These are phyloP conservation scores for Falco biarmicus DNA, from an alignment of 2,797 vertebrate species.

Conservation along the genomic window DNA sequence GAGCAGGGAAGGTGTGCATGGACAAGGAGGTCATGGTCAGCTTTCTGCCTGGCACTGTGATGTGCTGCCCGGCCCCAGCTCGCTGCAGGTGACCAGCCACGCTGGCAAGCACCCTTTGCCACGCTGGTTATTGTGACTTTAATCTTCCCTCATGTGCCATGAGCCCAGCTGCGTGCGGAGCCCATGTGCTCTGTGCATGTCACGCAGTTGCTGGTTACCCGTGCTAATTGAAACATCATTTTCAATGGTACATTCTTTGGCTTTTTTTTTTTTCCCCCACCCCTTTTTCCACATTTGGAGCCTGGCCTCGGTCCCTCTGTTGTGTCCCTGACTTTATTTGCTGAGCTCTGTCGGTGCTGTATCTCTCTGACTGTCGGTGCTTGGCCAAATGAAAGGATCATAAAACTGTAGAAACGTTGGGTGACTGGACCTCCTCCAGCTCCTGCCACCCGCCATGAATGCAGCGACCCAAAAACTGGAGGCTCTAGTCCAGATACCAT, in stretches of 20 bases:
- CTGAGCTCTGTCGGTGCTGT: background rate
- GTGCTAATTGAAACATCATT: constrained; percentile 46
- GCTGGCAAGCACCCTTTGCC: background rate
- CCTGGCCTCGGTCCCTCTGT: background rate
- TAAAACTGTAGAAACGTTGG: fast-evolving
- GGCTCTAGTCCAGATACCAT: fast-evolving
- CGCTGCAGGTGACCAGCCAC: background rate
- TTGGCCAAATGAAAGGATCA: background rate
- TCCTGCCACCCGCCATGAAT: background rate
- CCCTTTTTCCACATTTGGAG: background rate
- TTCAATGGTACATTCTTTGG: constrained; percentile 17
- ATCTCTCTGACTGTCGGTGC: fast-evolving
- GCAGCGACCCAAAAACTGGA: too few species aligned
- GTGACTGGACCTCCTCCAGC: background rate
- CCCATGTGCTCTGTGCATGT: constrained; percentile 33
- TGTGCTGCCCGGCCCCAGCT: background rate
- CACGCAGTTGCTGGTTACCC: background rate
- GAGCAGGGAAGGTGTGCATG: fast-evolving
- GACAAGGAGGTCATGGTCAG: fast-evolving
- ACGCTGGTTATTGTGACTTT: background rate
- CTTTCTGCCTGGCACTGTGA: background rate
- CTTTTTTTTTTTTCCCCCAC: background rate
- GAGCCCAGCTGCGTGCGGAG: background rate
- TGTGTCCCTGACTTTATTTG: background rate
- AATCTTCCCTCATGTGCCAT: background rate